Evolutionary conservation across 2,888 invertebrate species (phyloP).

Genomic region (Altica lythri): DNA sequence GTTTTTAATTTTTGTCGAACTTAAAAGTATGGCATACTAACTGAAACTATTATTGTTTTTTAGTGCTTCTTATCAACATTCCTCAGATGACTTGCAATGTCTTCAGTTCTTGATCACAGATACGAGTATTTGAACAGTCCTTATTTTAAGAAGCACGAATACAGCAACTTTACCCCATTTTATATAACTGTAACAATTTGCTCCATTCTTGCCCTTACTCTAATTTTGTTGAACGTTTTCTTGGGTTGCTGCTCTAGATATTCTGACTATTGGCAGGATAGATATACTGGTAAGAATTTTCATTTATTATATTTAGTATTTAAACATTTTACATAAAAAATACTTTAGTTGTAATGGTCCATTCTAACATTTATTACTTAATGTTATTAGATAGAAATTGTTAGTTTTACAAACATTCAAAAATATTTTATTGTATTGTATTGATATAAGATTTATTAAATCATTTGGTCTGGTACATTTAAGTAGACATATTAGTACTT

Average conservation of each 20-base stretch:
- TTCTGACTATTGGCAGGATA: slow-evolving; percentile 80
- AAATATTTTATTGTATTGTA: no score
- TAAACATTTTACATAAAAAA: no score
- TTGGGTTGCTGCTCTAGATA: slow-evolving; percentile 83
- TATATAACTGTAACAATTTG: slow-evolving; percentile 82
- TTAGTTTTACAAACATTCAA: no score
- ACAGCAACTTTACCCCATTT: slow-evolving; percentile 83
- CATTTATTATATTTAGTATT: background rate
- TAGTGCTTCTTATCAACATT: background rate
- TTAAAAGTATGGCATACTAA: no score
- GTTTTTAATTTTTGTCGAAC: no score
- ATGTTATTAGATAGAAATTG: no score
- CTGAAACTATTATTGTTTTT: slow-evolving; percentile 12
- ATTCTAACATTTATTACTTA: no score
- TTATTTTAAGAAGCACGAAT: slow-evolving; percentile 63
- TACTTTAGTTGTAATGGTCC: no score
- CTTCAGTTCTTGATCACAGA: slow-evolving; percentile 63
- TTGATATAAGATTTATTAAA: no score
- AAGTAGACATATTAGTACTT: no score
- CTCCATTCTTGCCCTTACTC: slow-evolving; percentile 69
- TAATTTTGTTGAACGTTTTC: slow-evolving; percentile 77
- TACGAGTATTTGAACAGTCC: slow-evolving; percentile 67
- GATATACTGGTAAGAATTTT: slow-evolving; percentile 69
- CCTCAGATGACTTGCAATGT: slow-evolving; percentile 57
- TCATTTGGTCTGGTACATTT: no score